Evolutionary conservation across 2,797 vertebrate genomes (phyloP), one percentile per base, ranked within the genome.

Genomic region (Selene dorsalis): DNA sequence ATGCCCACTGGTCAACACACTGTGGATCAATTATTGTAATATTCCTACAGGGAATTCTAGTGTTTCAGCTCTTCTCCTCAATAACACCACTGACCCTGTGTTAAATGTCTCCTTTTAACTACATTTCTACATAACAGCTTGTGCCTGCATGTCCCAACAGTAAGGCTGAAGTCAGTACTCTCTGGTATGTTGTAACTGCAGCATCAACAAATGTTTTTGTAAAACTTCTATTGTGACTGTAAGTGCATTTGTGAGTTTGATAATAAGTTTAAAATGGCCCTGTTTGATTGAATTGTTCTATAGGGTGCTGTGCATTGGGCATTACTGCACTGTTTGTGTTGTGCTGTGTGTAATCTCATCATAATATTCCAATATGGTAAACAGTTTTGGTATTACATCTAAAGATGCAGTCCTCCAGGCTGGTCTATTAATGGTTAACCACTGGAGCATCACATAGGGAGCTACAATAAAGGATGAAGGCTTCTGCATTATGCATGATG

Each of bases 401-500:
- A 18, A 28, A 17, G 11, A 45, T 61, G 43, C 22, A 76, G 39
- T 39, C 55, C 3, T 38, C 4, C 1, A 18, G 4, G 10, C 48
- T 13, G 56, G 57, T 22, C 18, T 41, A 62, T 43, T 45, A 75
- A 73, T 1, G 18, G 79, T 80, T 75, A 75, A 79, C 50, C 41
- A 47, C 6, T 32, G 58, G 66, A 48, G 28, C 67, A 70, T 43
- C 45, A 35, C 65, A 55, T 6, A 30, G 0, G 17, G 35, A 71
- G 55, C 41, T 65, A 39, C 8, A 58, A 9, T 28, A 48, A 47
- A 5, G 28, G 55, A 28, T 18, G 18, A 20, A 45, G 48, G 32
- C n/a, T 0, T 77, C 24, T 83, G 39, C n/a, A 60, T 78, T 22
- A 60, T 69, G 67, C 55, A 58, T 59, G 63, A 75, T 56, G 35